Evolutionary conservation across 2,113 vertebrate species (phyloP), one percentile per base, ranked within the genome.

Genomic region (Chaenocephalus aceratus): DNA sequence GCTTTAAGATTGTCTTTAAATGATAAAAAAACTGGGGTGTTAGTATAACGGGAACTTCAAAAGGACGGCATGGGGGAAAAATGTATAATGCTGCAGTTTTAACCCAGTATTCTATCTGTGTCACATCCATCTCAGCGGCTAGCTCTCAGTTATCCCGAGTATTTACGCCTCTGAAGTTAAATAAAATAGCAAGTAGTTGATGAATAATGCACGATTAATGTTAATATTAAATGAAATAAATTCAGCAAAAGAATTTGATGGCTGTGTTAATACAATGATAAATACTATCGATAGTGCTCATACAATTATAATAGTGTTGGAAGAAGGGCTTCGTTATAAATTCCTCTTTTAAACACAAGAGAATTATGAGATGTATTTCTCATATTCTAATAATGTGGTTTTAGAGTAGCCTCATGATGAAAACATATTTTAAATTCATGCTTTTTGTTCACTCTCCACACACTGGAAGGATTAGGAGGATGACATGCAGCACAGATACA

Each of bases 181-280:
- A 87, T 23, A 88, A 61, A 82, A 87, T 78, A 77, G 86, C 75
- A 64, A 77, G 16, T 73, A 70, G 71, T 34, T 10, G 3, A 84
- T 91, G 61, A 88, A 88, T 86, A 86, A 91, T 90, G 65, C 58
- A 79, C 9, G 36, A 63, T 44, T 86, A 79, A 84, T 79, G 73
- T 85, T 81, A 88, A 88, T 82, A 88, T 78, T 84, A 72, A 75
- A 84, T 16, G 36, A 62, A 72, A 30, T 58, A 71, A 76, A 74
- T 53, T 26, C 45, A 77, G 72, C 18, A 10, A 53, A 51, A 69
- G 23, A 79, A 79, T 72, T 49, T 23, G 30, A 18, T 26, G 2
- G 45, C 53, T 7, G 75, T 57, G 70, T 60, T 67, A 52, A 80
- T 41, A 71, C 61, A 83, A 10, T 6, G 46, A 80, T 66, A 54